These are phyloP conservation scores for Sinocyclocheilus maitianheensis DNA, from an alignment of 2,113 vertebrate genomes.

Conservation along the genomic window DNA sequence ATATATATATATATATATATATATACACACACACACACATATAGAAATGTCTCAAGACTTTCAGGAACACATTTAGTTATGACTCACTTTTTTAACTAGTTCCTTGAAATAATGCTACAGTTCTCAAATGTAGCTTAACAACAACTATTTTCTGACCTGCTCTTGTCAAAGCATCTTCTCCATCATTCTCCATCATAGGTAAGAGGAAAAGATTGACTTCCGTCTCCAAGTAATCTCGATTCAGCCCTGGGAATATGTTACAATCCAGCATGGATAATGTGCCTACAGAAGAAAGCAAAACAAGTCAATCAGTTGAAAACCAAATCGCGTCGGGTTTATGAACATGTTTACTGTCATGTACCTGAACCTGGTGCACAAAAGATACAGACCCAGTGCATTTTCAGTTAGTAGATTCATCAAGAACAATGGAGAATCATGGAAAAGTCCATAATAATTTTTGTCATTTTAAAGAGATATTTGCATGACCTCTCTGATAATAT, in stretches of 20 bases:
- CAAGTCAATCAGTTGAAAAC: neutral
- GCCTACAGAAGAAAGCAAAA: slow-evolving; percentile 66
- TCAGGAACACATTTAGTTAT: no score
- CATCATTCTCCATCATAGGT: slow-evolving; percentile 81
- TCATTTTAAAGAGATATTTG: neutral
- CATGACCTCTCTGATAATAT: neutral
- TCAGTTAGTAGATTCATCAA: neutral
- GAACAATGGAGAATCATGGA: no score
- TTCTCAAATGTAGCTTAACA: no score
- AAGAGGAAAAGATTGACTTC: slow-evolving; percentile 90
- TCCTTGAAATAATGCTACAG: neutral
- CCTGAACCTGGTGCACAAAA: slow-evolving; percentile 65
- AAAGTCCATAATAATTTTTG: no score
- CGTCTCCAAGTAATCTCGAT: slow-evolving; percentile 78
- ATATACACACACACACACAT: no score
- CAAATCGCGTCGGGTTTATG: neutral
- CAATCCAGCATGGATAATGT: slow-evolving; percentile 89
- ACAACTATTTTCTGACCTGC: slow-evolving; percentile 69
- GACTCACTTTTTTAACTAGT: no score
- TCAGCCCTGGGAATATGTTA: slow-evolving; percentile 85
- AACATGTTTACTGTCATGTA: neutral
- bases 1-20: no score
- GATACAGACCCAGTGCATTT: neutral
- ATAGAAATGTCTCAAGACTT: no score
- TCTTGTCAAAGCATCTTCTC: slow-evolving; percentile 80